Evolutionary conservation across 2,797 vertebrate species (phyloP), one percentile per base, ranked within the genome.

Genomic region (Borostomias antarcticus): DNA sequence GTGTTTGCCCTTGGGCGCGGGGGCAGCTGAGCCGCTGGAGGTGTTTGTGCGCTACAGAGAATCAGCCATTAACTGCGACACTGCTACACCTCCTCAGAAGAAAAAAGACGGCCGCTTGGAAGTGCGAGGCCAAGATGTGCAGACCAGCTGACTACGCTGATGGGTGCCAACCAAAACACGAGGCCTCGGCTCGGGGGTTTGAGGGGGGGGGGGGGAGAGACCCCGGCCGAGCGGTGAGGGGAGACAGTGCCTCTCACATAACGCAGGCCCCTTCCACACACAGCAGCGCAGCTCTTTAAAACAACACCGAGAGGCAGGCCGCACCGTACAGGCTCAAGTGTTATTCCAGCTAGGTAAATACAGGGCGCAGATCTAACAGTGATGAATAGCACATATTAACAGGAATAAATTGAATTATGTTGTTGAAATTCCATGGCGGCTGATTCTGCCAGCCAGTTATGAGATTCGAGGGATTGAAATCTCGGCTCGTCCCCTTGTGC

Each of bases 281-380:
- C 57, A 68, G 82, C 75, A 61, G 72, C 66, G 5, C 74, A 64
- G 76, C 76, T 79, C 74, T 82, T 74, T 85, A 80, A 86, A 81
- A 85, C 53, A 67, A 79, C 75, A 80, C 62, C 0, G 29, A 75
- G 70, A 64, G 30, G 67, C 62, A 64, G 70, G 73, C 79, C 58
- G 30, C 76, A 70, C 48, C 43, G 62, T 45, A 26, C 63, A 63
- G 62, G 32, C 77, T 76, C 53, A 71, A 84, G 70, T 88, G 84
- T 89, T 89, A 85, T 89, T 91, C 76, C 89, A 93, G 88, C 89
- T 91, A 88, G 72, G 74, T 80, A 88, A 92, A 93, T 69, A 90
- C 78, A 77, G 71, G 65, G 68, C 59, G 40, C 69, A 63, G 65
- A 78, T 82, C 77, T 82, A 52, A 75, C 74, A 68, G 72, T 77